These are phyloP conservation scores for Carcina quercana DNA, from an alignment of 2,888 invertebrate species.

Conservation along the genomic window DNA sequence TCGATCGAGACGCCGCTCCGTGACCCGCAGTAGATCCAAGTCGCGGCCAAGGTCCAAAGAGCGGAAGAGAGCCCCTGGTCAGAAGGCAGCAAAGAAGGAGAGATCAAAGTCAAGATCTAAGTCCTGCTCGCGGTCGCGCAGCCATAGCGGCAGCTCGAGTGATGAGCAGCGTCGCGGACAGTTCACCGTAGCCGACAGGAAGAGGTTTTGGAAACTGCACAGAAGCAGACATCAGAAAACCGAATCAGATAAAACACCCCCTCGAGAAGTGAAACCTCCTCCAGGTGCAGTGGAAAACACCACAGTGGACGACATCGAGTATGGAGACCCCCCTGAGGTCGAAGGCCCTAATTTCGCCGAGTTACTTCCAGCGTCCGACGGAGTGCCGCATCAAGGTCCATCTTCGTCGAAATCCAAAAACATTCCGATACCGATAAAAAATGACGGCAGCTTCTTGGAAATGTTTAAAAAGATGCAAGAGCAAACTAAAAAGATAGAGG, in stretches of 20 bases:
- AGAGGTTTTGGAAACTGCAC: slow-evolving; percentile 61
- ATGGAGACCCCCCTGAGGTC: slow-evolving; percentile 61
- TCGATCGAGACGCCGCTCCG: slow-evolving; percentile 34
- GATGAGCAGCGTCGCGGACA: slow-evolving; percentile 61
- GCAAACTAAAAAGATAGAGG: slow-evolving; percentile 64
- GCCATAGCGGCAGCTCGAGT: slow-evolving; percentile 37
- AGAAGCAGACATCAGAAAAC: slow-evolving; percentile 41
- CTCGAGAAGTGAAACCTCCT: slow-evolving; percentile 53
- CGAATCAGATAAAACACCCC: slow-evolving; percentile 30
- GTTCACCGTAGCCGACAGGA: slow-evolving; percentile 63
- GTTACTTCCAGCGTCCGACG: slow-evolving; percentile 37
- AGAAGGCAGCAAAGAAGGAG: slow-evolving; percentile 27
- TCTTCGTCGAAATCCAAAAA: slow-evolving; percentile 65
- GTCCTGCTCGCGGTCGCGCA: slow-evolving; percentile 34
- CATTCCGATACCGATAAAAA: slow-evolving; percentile 82
- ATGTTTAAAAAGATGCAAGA: slow-evolving; percentile 94
- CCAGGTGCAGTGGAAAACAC: slow-evolving; percentile 53
- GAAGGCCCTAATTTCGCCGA: slow-evolving; percentile 66
- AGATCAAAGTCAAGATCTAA: slow-evolving; percentile 34
- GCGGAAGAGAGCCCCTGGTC: slow-evolving; percentile 26
- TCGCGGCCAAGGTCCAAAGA: slow-evolving; percentile 20
- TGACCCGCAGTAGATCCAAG: slow-evolving; percentile 20
- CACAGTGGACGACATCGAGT: slow-evolving; percentile 49
- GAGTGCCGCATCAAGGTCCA: slow-evolving; percentile 33
- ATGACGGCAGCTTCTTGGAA: slow-evolving; percentile 93